These are phyloP conservation scores for Orchesellides sinensis DNA, from an alignment of 2,888 invertebrate genomes.

Conservation along the genomic window DNA sequence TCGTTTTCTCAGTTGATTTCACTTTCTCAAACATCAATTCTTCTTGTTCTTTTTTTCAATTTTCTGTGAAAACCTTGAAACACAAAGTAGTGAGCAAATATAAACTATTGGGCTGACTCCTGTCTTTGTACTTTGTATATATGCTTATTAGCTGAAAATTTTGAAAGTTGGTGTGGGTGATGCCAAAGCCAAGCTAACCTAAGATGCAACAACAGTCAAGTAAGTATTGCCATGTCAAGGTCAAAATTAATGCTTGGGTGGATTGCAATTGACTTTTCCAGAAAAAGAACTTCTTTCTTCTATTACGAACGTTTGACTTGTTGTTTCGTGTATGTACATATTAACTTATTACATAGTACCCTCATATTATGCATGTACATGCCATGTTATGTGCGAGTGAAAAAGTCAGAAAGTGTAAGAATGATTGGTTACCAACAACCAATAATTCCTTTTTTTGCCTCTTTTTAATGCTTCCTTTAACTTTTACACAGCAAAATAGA, in stretches of 20 bases:
- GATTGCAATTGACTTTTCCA: too few species aligned
- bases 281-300: too few species aligned
- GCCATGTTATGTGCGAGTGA: not conserved
- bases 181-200: not conserved
- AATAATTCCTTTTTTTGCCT: not conserved
- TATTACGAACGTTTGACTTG: too few species aligned
- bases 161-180: not conserved
- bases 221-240: not conserved
- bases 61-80: not conserved
- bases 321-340: too few species aligned
- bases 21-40: constrained; percentile 18
- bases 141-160: not conserved
- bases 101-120: too few species aligned
- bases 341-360: too few species aligned
- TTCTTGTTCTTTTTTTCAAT: constrained; percentile 8
- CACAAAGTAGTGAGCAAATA: not conserved
- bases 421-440: constrained; percentile 5
- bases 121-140: too few species aligned
- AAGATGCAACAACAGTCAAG: too few species aligned
- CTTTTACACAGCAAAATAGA: too few species aligned
- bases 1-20: constrained; percentile 23
- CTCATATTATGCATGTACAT: too few species aligned
- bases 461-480: not conserved
- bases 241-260: not conserved
- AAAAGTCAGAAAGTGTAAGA: not conserved